phyloP scores from a whole-genome alignment of 23 tunicate genomes.

The Styela clava region DNA sequence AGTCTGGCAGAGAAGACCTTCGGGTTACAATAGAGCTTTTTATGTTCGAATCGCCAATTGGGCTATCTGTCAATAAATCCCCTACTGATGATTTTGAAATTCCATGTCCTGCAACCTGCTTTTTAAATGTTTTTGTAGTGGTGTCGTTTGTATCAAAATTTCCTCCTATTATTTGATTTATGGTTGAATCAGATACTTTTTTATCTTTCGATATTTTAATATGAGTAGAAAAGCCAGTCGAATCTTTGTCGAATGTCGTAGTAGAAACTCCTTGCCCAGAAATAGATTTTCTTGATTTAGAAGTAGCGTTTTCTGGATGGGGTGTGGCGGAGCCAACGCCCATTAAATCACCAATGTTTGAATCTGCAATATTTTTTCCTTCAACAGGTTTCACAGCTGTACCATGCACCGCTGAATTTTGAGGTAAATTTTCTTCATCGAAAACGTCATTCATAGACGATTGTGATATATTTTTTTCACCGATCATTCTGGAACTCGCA shows the following conservation, averaged over 20 bases:
- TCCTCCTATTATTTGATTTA: background rate
- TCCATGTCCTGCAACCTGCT: conserved; percentile 6
- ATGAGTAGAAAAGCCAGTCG: background rate
- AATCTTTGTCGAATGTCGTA: background rate
- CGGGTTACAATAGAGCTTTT: background rate
- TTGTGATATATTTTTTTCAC: conserved; percentile 24
- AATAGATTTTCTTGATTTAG: background rate
- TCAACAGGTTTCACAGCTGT: background rate
- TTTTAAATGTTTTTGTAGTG: conserved; percentile 1
- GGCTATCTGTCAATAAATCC: background rate
- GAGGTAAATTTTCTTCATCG: background rate
- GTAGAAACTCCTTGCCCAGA: conserved; percentile 8
- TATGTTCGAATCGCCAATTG: background rate
- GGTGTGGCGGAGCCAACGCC: background rate
- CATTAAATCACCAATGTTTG: conserved; percentile 6
- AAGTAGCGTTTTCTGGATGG: background rate
- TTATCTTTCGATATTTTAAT: background rate
- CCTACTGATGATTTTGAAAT: background rate
- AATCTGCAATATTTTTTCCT: background rate
- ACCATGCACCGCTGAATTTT: background rate
- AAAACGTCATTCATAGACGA: conserved; percentile 23
- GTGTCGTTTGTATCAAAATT: background rate
- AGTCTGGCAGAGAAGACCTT: background rate
- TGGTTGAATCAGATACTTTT: background rate
- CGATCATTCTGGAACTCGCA: conserved; percentile 1